These are phyloP conservation scores for Drosophila helvetica DNA, from an alignment of 2,888 invertebrate genomes.

Conservation along the genomic window DNA sequence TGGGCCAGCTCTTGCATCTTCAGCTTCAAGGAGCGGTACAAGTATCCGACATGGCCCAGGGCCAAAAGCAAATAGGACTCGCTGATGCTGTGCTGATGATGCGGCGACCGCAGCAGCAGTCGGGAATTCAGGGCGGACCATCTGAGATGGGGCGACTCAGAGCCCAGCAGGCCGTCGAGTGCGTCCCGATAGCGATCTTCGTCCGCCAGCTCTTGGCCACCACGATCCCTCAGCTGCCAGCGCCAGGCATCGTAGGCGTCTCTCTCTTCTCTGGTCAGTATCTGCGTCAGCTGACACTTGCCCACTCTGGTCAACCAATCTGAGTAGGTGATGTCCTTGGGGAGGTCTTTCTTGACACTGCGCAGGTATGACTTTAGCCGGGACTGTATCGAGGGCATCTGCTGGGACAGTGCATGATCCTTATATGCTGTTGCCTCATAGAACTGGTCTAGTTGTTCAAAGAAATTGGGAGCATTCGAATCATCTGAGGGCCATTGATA, in stretches of 20 bases:
- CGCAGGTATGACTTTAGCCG: neutral
- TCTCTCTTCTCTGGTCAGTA: constrained; percentile 36
- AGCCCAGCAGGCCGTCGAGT: constrained; percentile 46
- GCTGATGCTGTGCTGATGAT: constrained; percentile 44
- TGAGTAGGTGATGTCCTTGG: neutral
- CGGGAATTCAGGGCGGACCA: constrained; percentile 19
- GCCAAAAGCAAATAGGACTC: constrained; percentile 55
- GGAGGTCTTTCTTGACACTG: neutral
- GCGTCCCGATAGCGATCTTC: constrained; percentile 32
- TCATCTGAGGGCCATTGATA: constrained; percentile 20
- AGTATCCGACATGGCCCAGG: constrained; percentile 50
- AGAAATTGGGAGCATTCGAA: constrained; percentile 30
- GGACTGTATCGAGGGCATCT: neutral
- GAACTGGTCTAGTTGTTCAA: constrained; percentile 57
- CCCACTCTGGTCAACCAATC: constrained; percentile 7
- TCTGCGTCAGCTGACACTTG: constrained; percentile 19
- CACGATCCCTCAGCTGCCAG: constrained; percentile 14
- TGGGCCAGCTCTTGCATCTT: constrained; percentile 14
- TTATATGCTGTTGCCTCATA: constrained; percentile 28
- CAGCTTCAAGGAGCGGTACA: constrained; percentile 37
- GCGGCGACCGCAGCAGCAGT: constrained; percentile 51
- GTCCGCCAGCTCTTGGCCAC: rapidly evolving
- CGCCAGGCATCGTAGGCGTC: constrained; percentile 32
- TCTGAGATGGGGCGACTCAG: constrained; percentile 45
- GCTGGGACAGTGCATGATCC: neutral